These are phyloP conservation scores for Hydrochoerus hydrochaeris DNA, from an alignment of 2,113 vertebrate species.

Conservation along the genomic window DNA sequence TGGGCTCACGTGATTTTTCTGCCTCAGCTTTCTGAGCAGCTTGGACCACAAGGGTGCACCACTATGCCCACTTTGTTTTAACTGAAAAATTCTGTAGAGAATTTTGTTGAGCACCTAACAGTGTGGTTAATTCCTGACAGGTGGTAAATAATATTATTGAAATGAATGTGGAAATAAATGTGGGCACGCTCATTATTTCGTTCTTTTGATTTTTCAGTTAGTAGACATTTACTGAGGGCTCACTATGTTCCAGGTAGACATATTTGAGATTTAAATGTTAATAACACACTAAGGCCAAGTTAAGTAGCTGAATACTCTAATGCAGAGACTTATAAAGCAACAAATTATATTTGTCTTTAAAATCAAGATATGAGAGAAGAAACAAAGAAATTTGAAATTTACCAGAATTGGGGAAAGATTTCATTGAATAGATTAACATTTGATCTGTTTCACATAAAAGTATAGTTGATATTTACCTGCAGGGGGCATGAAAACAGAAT, in stretches of 20 bases:
- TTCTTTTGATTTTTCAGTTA: slow-evolving; percentile 59
- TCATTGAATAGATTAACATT: slow-evolving; percentile 7
- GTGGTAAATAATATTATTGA: neutral
- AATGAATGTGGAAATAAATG: slow-evolving; percentile 33
- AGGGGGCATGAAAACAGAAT: neutral
- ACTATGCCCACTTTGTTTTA: neutral
- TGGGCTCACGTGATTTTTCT: neutral
- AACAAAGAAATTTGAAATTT: slow-evolving; percentile 30
- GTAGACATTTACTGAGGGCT: neutral
- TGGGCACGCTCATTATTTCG: neutral
- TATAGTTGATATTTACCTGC: neutral
- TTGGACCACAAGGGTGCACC: neutral
- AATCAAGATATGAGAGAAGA: slow-evolving; percentile 40
- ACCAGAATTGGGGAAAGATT: neutral
- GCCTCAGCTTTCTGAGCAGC: neutral
- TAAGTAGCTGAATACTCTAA: slow-evolving; percentile 81
- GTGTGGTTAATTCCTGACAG: neutral
- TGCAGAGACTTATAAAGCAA: neutral
- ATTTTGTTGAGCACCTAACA: slow-evolving; percentile 11
- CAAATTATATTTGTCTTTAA: slow-evolving; percentile 31
- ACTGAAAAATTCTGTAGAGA: slow-evolving; percentile 23
- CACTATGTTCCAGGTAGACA: slow-evolving; percentile 40
- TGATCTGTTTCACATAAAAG: neutral
- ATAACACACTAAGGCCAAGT: neutral
- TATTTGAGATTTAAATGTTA: slow-evolving; percentile 61